Conservation (phyloP, 2,797 vertebrate genomes). For the Zenarchopterus dispar region DNA sequence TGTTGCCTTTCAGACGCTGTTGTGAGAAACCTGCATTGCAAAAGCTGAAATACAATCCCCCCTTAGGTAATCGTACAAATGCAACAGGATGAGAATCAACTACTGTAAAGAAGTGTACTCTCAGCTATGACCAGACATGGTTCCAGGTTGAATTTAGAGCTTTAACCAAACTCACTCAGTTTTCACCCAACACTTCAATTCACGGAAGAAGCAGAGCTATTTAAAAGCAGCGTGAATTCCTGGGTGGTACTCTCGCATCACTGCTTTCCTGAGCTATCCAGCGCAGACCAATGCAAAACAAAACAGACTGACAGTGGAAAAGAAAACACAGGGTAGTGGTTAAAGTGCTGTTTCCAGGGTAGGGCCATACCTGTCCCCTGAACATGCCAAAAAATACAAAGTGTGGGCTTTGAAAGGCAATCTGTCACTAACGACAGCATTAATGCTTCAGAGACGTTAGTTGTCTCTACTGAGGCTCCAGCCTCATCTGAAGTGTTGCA, state of each 20-base stretch:
- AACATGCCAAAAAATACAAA: conserved; percentile 68
- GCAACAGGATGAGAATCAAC: conserved; percentile 32
- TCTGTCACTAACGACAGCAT: conserved; percentile 50
- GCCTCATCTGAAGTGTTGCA: conserved; percentile 44
- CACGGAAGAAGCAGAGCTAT: conserved; percentile 61
- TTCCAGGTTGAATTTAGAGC: conserved; percentile 7
- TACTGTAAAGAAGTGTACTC: conserved; percentile 1
- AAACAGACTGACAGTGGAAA: conserved; percentile 48
- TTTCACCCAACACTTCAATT: conserved; percentile 63
- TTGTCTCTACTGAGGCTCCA: conserved; percentile 26
- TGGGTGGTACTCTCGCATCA: conserved; percentile 37
- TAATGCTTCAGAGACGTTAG: conserved; percentile 33
- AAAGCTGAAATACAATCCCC: conserved; percentile 54
- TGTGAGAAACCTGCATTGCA: conserved; percentile 68
- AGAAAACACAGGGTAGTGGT: conserved; percentile 55
- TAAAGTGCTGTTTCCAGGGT: conserved; percentile 65
- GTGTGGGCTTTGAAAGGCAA: conserved; percentile 46
- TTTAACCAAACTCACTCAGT: conserved; percentile 32
- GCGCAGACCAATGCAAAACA: conserved; percentile 36
- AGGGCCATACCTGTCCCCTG: conserved; percentile 55
- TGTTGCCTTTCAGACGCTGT: conserved; percentile 62
- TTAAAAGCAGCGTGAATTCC: conserved; percentile 64
- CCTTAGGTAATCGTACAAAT: conserved; percentile 57
- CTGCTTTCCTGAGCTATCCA: conserved; percentile 50
- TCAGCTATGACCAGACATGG: neutral